Evolutionary conservation across 2,113 vertebrate species (phyloP).

Genomic region (Ictidomys tridecemlineatus): DNA sequence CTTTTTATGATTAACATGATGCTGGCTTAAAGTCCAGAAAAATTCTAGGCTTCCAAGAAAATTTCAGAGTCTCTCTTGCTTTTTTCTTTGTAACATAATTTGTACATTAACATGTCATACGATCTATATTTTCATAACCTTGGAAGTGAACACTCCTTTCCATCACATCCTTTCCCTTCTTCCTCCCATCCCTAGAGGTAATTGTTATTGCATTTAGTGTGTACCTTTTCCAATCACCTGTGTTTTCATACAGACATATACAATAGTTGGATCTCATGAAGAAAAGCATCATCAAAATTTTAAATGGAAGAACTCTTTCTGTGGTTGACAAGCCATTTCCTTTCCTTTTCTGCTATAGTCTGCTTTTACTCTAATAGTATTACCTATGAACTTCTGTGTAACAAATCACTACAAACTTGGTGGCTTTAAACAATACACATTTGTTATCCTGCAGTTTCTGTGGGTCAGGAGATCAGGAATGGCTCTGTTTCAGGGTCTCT

Average conservation of each 20-base stretch:
- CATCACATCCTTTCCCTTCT: not conserved
- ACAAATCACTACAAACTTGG: not conserved
- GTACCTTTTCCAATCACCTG: not conserved
- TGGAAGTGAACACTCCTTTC: not conserved
- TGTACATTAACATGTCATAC: not conserved
- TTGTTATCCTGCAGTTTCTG: not conserved
- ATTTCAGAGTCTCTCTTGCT: not conserved
- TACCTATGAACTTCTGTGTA: not conserved
- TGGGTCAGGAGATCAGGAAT: not conserved
- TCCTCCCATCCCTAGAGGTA: not conserved
- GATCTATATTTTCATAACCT: not conserved
- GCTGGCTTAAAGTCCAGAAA: not conserved
- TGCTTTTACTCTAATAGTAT: not conserved
- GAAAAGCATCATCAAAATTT: not conserved
- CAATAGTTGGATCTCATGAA: not conserved
- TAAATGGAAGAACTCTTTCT: not conserved
- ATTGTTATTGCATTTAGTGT: not conserved
- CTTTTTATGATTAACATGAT: not conserved
- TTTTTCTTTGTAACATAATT: not conserved
- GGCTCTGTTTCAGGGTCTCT: not conserved
- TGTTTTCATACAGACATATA: not conserved
- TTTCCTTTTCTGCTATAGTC: not conserved
- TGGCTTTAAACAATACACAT: not conserved
- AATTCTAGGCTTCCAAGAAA: not conserved
- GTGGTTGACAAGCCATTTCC: not conserved